Base-by-base conservation (phyloP, 1,140 invertebrate genomes). In the Rhizoglyphus robini region DNA sequence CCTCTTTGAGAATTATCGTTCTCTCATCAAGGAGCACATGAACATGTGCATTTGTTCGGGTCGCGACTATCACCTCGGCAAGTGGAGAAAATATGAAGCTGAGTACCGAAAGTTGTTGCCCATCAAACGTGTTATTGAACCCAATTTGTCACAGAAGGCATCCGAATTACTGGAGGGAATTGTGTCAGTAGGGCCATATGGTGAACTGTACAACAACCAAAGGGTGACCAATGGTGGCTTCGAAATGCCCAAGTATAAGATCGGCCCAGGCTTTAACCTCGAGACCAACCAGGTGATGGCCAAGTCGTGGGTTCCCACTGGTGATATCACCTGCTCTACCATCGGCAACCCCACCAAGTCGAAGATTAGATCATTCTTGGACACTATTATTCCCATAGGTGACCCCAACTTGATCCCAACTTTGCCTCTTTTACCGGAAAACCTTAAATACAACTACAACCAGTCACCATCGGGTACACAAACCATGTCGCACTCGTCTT, bases 1-100 rank as follows among this genome's bases (percentile, higher is more conserved):
- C 29, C 58, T 60, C 15, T 60, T 60, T 27, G 58, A 60, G 2
- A 13, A 60, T n/a, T 34, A 60, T 34, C 58, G 58, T 20, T 13
- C 15, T n/a, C 30, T 60, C 11, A n/a, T 60, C 13, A 13, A 46
- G 23, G 58, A 60, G 29, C 58, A 60, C 23, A 60, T 60, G 58
- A 60, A 27, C 15, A 60, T 60, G 2, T 60, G 58, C 29, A 29
- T 60, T 23, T 60, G 58, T 46, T 1, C 15, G 15, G 58, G 58
- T 27, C 15, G 27, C n/a, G 58, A 60, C 29, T 2, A 34, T n/a
- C 58, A 29, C 13, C 27, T 15, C 8, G 3, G 15, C n/a, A 13
- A 27, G 13, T 60, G 32, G 32, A 34, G 29, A n/a, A 13, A 34
- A 46, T 34, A n/a, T 34, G 58, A 60, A 27, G 8, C n/a, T n/a